Evolutionary conservation across 2,888 invertebrate species (phyloP).

Genomic region (Adelphocoris suturalis): DNA sequence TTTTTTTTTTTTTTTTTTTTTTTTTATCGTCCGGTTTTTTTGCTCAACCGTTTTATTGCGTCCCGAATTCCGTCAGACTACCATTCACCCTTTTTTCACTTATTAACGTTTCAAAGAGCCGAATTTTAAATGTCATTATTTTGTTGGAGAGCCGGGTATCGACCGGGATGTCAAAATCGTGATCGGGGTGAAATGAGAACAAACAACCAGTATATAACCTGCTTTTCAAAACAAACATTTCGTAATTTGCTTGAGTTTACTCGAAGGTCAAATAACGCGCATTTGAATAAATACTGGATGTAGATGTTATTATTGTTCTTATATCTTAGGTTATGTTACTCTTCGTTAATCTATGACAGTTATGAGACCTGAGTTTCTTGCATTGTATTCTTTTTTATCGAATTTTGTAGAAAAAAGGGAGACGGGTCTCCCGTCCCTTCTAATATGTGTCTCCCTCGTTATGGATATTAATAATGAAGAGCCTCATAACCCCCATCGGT

Average conservation of each 20-base stretch:
- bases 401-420: no score
- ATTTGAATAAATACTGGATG: neutral
- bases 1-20: neutral
- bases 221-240: slow-evolving; percentile 14
- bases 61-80: neutral
- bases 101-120: neutral
- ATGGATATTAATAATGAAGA: no score
- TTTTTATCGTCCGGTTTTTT: neutral
- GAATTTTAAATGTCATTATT: neutral
- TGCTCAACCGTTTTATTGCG: slow-evolving; percentile 18
- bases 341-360: neutral
- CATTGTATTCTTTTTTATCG: no score
- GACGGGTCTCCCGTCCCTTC: no score
- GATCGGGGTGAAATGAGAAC: neutral
- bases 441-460: no score
- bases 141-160: neutral
- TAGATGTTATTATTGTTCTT: neutral
- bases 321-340: neutral
- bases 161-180: neutral
- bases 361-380: no score
- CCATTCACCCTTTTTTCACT: neutral
- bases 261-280: neutral
- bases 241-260: neutral
- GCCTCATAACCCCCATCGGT: no score
- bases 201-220: neutral